phyloP scores from a whole-genome alignment of 2,888 invertebrate genomes.

The Pandemis corylana region DNA sequence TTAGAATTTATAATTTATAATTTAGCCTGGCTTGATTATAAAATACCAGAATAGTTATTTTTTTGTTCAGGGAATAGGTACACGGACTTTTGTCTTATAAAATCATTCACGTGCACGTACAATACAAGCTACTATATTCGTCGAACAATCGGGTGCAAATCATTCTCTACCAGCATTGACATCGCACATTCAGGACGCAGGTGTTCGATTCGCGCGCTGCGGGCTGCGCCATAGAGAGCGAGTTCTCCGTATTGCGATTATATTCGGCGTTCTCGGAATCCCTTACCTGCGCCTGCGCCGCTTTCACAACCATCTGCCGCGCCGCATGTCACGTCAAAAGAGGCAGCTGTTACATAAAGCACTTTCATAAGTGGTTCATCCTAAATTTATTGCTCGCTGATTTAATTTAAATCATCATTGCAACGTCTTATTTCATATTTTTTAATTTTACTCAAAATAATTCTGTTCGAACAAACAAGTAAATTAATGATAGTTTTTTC shows the following conservation, averaged over 20 bases:
- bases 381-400: too few relatives aligned
- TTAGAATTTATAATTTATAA: background rate
- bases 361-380: constrained; percentile 18
- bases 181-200: constrained; percentile 53
- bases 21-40: background rate
- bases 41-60: background rate
- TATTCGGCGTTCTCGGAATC: constrained; percentile 82
- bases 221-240: constrained; percentile 69
- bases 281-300: constrained; percentile 75
- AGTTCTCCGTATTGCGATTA: constrained; percentile 79
- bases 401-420: too few relatives aligned
- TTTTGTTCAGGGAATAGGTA: background rate
- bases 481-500: too few relatives aligned
- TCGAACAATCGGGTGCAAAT: constrained; percentile 32
- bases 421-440: too few relatives aligned
- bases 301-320: constrained; percentile 80
- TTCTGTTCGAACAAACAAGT: too few relatives aligned
- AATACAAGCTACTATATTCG: constrained; percentile 8
- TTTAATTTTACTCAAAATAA: too few relatives aligned
- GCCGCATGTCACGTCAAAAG: constrained; percentile 48
- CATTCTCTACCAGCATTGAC: constrained; percentile 36
- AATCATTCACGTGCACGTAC: constrained; percentile 1
- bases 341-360: constrained; percentile 46
- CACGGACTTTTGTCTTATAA: background rate
- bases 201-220: constrained; percentile 69